phyloP scores from a whole-genome alignment of 2,888 invertebrate genomes.

The Chrysomela aeneicollis region DNA sequence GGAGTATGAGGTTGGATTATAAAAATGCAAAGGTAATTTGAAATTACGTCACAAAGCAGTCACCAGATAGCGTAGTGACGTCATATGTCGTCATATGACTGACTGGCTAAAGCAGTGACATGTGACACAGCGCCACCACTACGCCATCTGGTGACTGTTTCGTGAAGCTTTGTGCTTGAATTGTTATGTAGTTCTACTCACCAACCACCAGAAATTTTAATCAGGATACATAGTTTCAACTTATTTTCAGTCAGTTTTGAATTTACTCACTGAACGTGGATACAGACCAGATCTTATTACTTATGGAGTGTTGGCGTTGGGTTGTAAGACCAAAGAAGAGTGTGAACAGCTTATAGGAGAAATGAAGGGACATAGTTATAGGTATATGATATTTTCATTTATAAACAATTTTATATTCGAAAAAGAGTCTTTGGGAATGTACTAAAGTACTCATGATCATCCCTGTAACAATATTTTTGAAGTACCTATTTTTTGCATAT shows the following conservation, averaged over 20 bases:
- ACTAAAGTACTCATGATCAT: no score
- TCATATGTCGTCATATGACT: no score
- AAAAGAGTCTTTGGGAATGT: no score
- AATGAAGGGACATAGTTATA: slow-evolving; percentile 73
- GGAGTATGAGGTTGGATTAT: slow-evolving; percentile 75
- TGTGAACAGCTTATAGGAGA: slow-evolving; percentile 73
- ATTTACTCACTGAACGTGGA: slow-evolving; percentile 65
- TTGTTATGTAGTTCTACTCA: no score
- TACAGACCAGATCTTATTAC: slow-evolving; percentile 80
- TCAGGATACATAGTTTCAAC: no score
- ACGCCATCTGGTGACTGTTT: no score
- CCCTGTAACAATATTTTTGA: no score
- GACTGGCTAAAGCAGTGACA: no score
- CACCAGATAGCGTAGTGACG: not conserved
- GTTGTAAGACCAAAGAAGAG: slow-evolving; percentile 72
- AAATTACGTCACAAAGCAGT: not conserved
- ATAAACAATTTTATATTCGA: no score
- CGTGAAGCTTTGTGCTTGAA: no score
- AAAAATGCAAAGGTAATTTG: slow-evolving; percentile 66
- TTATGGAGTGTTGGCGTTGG: slow-evolving; percentile 84
- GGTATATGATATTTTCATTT: slow-evolving; percentile 61
- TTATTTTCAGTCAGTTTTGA: slow-evolving; percentile 64
- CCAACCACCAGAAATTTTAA: not conserved
- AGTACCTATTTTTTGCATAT: no score
- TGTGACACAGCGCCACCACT: no score